phyloP scores from a whole-genome alignment of 2,888 invertebrate species.

The Monochamus alternatus region DNA sequence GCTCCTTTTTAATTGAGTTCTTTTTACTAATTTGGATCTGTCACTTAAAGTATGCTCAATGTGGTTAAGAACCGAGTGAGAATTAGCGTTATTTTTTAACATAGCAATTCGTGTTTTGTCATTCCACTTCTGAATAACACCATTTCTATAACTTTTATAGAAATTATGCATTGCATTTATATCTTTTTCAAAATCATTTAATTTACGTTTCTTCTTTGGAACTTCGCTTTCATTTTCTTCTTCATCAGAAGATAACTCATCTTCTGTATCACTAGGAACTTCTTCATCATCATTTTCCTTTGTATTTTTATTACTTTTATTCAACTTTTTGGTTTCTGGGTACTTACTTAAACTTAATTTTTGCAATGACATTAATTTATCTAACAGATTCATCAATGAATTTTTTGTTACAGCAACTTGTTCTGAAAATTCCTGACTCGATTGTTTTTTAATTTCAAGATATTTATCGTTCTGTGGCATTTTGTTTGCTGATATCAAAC shows the following conservation, averaged over 20 bases:
- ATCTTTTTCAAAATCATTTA: slow-evolving; percentile 75
- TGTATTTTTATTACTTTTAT: slow-evolving; percentile 50
- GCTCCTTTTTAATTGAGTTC: slow-evolving; percentile 86
- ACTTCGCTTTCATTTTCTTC: slow-evolving; percentile 56
- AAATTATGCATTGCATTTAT: slow-evolving; percentile 75
- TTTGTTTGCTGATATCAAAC: slow-evolving; percentile 83
- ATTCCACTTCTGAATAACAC: slow-evolving; percentile 94
- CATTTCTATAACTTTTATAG: slow-evolving; percentile 82
- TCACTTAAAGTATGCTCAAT: slow-evolving; percentile 90
- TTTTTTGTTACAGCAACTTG: slow-evolving; percentile 73
- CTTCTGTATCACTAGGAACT: slow-evolving; percentile 77
- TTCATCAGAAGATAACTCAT: slow-evolving; percentile 66
- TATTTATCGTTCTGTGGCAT: slow-evolving; percentile 80
- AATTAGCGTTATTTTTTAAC: slow-evolving; percentile 76
- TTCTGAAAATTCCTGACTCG: slow-evolving; percentile 72
- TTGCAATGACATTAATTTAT: slow-evolving; percentile 78
- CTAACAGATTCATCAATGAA: slow-evolving; percentile 76
- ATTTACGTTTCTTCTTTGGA: slow-evolving; percentile 73
- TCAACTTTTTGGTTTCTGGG: slow-evolving; percentile 79
- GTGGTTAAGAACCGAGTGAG: slow-evolving; percentile 80
- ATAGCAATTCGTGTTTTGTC: slow-evolving; percentile 88
- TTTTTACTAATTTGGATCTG: slow-evolving; percentile 81
- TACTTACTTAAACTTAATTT: slow-evolving; percentile 75
- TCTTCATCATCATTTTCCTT: slow-evolving; percentile 76
- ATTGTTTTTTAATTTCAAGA: slow-evolving; percentile 67